A percentile compares a stretch with the other conserved stretches of the same genome.
Evolutionary conservation across 2,888 invertebrate genomes (phyloP).

Genomic region (Calliopum simillimum): DNA sequence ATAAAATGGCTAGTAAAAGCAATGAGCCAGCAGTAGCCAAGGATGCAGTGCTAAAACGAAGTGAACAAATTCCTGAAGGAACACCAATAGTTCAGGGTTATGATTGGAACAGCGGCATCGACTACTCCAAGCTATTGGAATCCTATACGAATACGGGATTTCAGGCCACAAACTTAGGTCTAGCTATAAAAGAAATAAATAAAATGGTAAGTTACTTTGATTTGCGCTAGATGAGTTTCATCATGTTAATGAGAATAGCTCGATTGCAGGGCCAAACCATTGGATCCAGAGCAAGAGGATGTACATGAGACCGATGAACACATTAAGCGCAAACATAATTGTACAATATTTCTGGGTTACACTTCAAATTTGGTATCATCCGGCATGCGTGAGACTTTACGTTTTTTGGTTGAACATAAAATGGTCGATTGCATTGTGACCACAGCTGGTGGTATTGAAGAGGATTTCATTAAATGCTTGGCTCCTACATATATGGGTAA

Average conservation of each 20-base stretch:
- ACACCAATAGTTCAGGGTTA: constrained; percentile 85
- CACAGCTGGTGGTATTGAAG: constrained; percentile 98
- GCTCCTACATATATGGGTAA: constrained; percentile 91
- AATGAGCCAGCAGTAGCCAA: constrained; percentile 70
- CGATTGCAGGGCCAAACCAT: constrained; percentile 76
- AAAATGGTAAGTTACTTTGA: constrained; percentile 77
- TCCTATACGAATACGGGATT: constrained; percentile 90
- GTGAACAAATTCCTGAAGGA: constrained; percentile 74
- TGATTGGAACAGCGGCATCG: constrained; percentile 90
- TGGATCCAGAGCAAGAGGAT: constrained; percentile 76
- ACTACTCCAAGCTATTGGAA: constrained; percentile 85
- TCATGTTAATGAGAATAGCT: constrained; percentile 67
- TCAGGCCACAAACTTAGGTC: constrained; percentile 95
- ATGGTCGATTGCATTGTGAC: constrained; percentile 97
- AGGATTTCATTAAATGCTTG: constrained; percentile 98
- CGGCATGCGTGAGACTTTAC: constrained; percentile 91
- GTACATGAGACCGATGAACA: constrained; percentile 82
- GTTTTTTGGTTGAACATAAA: constrained; percentile 86
- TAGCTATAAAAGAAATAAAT: constrained; percentile 90
- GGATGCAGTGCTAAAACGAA: constrained; percentile 79
- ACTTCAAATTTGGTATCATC: constrained; percentile 98
- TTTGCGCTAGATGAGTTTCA: constrained; percentile 7
- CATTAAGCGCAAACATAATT: constrained; percentile 80
- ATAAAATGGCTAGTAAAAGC: no score
- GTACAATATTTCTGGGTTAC: constrained; percentile 96